Base-by-base conservation (phyloP, 2,113 vertebrate genomes). In the Perccottus glenii region DNA sequence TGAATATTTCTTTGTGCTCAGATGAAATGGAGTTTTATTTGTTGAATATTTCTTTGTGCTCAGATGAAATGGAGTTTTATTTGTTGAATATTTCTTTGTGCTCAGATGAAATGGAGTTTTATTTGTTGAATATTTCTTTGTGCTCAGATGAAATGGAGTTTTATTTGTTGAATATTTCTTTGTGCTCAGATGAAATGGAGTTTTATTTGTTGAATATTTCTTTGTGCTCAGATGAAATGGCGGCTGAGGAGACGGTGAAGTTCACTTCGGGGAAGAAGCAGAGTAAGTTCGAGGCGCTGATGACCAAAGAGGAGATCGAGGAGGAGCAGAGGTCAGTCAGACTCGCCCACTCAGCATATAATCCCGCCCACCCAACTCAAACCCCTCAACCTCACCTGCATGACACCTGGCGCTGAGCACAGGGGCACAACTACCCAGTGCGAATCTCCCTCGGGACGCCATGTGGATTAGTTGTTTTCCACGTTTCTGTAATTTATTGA, bases 301-400 rank as follows among this genome's bases (percentile, higher is more conserved):
- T 98, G 95, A 96, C 92, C 79, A 92, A 94, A 87, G 96, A 96
- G 81, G 96, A 98, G 51, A 80, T 95, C 6, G 94, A 96, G 86
- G 96, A 96, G 84, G 96, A 98, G 49, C 96, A 96, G 85, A 95
- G 96, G 96, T 98, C 76, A 70, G 90, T 60, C 19, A 27, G 8
- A 38, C 14, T 4, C 11, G 5, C 45, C 3, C 36, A 9, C 16
- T 15, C 11, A n/a, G 11, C 27, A 38, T 5, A 4, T 33, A 11
- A 12, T 2, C 43, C n/a, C n/a, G n/a, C 45, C 47, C 53, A 0
- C 5, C 49, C 15, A 14, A 51, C 19, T 27, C 49, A 27, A 4
- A 51, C 50, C 47, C 32, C 51, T 33, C 11, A 0, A 4, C 33
- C 5, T 11, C 14, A 10, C 44, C 40, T 27, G 38, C 16, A 48